Base-by-base conservation (phyloP, 2,113 vertebrate species). In the Proterorhinus semilunaris region DNA sequence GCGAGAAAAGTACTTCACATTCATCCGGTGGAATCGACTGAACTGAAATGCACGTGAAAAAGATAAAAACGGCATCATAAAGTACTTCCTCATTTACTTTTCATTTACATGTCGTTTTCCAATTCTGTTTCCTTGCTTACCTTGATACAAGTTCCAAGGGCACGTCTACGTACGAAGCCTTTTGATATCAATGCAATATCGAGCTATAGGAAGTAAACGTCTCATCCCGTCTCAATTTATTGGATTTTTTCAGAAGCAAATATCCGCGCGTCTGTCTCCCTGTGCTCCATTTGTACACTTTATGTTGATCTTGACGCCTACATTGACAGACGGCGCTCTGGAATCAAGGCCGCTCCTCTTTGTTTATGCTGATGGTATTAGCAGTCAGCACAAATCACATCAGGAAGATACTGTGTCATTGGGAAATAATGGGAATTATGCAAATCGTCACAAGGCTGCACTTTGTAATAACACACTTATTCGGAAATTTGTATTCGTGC, bases 341-440 rank as follows among this genome's bases (percentile, higher is more conserved):
- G 71, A 74, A 79, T 86, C 80, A 65, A 61, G 52, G 66, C 65
- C 65, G 87, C 75, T 80, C 76, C 79, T 70, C 59, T 84, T 84
- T 89, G 85, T 90, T 89, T 89, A 78, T 83, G 87, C 88, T 88
- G 84, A 88, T 87, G 87, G 86, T 84, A 88, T 88, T 88, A 89
- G 71, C 81, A 87, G 86, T 89, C 88, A 89, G 86, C 88, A 87
- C 77, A 90, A 89, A 91, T 88, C 83, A 85, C 77, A 87, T 85
- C 87, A 86, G 86, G 83, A 85, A 86, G 86, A 76, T 84, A 88
- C 76, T 86, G 81, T 89, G 85, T 90, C 87, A 88, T 86, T 70
- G 83, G 83, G 84, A 80, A 84, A 86, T 91, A 87, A 89, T 89
- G 89, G 87, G 72, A 90, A 90, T 91, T 90, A 91, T 91, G 87